A percentile compares a stretch with the other conserved stretches of the same genome.
Evolutionary conservation across 2,797 vertebrate genomes (phyloP).

Genomic region (Rhodeus uyekii): DNA sequence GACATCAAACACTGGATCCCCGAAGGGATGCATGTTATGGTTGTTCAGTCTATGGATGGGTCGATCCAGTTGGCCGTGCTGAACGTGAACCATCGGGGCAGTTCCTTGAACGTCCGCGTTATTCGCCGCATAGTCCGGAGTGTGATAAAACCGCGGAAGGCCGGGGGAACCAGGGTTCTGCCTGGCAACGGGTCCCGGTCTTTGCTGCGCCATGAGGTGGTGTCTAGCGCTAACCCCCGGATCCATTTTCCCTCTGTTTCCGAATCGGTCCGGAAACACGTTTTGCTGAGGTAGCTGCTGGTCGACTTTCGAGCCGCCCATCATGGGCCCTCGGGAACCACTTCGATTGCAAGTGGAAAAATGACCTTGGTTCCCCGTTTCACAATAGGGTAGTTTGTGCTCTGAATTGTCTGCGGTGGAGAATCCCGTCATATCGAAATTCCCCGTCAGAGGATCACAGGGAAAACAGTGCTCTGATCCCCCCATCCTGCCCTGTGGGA

Average conservation of each 20-base stretch:
- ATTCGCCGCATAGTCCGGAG: constrained; percentile 74
- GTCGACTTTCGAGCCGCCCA: constrained; percentile 79
- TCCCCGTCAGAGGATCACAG: constrained; percentile 76
- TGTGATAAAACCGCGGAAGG: constrained; percentile 72
- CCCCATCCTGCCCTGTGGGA: constrained; percentile 86
- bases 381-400: constrained; percentile 84
- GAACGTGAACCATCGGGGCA: constrained; percentile 76
- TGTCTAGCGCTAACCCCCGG: constrained; percentile 73
- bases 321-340: constrained; percentile 74
- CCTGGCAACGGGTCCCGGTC: constrained; percentile 86
- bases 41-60: constrained; percentile 90
- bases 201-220: constrained; percentile 76
- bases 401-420: constrained; percentile 81
- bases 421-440: constrained; percentile 81
- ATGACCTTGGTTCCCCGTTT: constrained; percentile 72
- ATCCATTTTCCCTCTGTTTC: constrained; percentile 81
- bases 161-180: constrained; percentile 87
- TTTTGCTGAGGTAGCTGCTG: constrained; percentile 66
- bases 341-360: constrained; percentile 74
- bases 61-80: constrained; percentile 88
- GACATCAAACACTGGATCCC: constrained; percentile 90
- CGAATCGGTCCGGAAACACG: constrained; percentile 82
- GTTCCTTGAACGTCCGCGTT: constrained; percentile 78
- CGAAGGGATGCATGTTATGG: constrained; percentile 91
- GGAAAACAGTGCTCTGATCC: constrained; percentile 92